Conservation (phyloP, 2,113 vertebrate genomes). For the Pionites leucogaster region DNA sequence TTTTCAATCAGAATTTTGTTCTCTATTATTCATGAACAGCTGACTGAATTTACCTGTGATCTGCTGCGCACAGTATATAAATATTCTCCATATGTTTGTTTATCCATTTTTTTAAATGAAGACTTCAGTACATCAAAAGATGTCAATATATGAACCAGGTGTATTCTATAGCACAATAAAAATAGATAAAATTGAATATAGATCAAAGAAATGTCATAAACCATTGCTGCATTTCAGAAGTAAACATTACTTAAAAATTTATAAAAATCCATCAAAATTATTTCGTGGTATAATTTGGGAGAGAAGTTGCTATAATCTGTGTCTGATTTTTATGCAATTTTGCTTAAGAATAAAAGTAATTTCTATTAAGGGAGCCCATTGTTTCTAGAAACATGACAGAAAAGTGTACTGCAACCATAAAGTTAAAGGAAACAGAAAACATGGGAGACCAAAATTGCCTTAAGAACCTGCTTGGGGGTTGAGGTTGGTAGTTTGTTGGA, state of each 20-base stretch:
- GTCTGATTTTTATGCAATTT: constrained; percentile 14
- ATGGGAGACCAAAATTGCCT: not conserved
- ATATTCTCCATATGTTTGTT: constrained; percentile 46
- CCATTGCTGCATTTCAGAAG: constrained; percentile 23
- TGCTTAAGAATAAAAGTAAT: not conserved
- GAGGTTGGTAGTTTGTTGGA: not conserved
- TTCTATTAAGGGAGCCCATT: not conserved
- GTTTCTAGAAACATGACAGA: not conserved
- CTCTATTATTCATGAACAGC: constrained; percentile 60
- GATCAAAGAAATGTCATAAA: constrained; percentile 60
- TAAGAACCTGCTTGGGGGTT: not conserved
- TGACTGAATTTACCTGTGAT: constrained; percentile 45
- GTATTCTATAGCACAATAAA: constrained; percentile 48
- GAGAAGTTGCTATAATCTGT: not conserved
- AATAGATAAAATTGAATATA: constrained; percentile 43
- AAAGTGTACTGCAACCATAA: not conserved
- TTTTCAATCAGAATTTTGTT: not conserved
- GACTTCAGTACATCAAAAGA: constrained; percentile 56
- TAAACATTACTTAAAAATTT: constrained; percentile 65
- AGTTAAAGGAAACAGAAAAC: not conserved
- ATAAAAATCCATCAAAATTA: constrained; percentile 59
- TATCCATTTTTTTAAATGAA: constrained; percentile 7
- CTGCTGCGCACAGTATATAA: not conserved
- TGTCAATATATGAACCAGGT: constrained; percentile 46
- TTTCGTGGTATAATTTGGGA: constrained; percentile 43